These are phyloP conservation scores for Trachurus trachurus DNA, from an alignment of 2,797 vertebrate species.

Conservation along the genomic window DNA sequence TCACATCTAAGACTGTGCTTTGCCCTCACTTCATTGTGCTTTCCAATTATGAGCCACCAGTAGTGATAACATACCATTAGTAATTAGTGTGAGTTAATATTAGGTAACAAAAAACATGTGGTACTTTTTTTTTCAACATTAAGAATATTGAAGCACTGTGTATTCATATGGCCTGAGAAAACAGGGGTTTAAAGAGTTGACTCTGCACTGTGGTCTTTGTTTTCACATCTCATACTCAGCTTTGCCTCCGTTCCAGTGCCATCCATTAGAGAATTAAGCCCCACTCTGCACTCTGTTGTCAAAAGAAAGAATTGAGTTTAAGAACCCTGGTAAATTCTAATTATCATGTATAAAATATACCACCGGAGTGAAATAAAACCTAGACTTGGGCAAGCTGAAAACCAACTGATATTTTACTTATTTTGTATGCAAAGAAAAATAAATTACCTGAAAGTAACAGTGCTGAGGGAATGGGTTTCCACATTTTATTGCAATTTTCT, in stretches of 20 bases:
- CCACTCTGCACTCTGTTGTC: conserved; percentile 47
- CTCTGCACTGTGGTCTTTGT: conserved; percentile 8
- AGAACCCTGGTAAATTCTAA: conserved; percentile 58
- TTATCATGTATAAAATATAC: conserved; percentile 63
- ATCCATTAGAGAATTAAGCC: conserved; percentile 48
- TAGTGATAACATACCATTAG: background rate
- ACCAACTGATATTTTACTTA: conserved; percentile 63
- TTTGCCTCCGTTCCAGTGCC: conserved; percentile 53
- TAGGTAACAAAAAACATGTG: too few relatives aligned
- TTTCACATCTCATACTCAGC: conserved; percentile 32
- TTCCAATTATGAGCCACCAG: conserved; percentile 16
- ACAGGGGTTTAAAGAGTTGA: conserved; percentile 21
- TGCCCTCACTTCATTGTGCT: background rate
- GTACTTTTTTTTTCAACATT: too few relatives aligned
- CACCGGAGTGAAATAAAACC: conserved; percentile 53
- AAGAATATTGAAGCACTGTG: background rate
- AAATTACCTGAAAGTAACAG: conserved; percentile 68
- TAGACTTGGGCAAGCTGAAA: conserved; percentile 34
- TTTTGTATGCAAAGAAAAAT: conserved; percentile 78
- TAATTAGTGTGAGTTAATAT: too few relatives aligned
- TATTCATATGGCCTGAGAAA: background rate
- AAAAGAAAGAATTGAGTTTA: conserved; percentile 54
- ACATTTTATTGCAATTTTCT: conserved; percentile 73
- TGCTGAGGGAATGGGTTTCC: conserved; percentile 1
- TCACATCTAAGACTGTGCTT: background rate